Evolutionary conservation across 2,797 vertebrate genomes (phyloP), one percentile per base, ranked within the genome.

Genomic region (Brachyalestes nurse): DNA sequence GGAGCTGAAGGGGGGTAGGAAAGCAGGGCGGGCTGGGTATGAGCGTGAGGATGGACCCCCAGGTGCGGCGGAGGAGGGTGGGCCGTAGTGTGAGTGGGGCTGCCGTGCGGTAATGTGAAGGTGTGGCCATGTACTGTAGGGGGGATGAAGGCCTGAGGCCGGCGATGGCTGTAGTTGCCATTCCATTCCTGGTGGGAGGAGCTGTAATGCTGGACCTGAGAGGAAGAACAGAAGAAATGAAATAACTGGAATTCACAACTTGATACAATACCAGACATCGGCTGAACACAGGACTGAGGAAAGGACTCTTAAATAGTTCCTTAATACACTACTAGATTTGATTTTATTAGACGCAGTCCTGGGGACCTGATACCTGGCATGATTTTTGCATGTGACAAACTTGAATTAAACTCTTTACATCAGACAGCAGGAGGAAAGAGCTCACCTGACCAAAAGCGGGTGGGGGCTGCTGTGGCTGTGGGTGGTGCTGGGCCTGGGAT

Each of bases 161-260:
- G 95, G 81, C 97, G 93, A 75, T 93, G 96, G 80, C 93, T 87
- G 0, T 95, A 98, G 93, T 98, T 99, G 79, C 97, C 95, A 9
- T 98, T 99, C 97, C 98, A 98, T 86, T 99, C 97, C 88, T 96
- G 96, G 87, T 91, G 96, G 89, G 95, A 96, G 72, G 96, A 96
- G 85, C 93, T 90, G 66, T 95, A 97, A 93, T 95, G 97, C 87
- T 97, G 98, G 87, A 98, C 95, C 97, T 99, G 92, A 6, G 34
- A 57, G 21, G 21, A 58, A 73, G 61, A 78, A 60, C 3, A 62
- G 25, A 12, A 6, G 5, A n/a, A 55, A n/a, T 6, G 0, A 6
- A 45, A 45, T 45, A 45, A 10, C 42, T 45, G 28, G 42, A 49
- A 49, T 49, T 49, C 47, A 49, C 47, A 28, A 61, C 12, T 47